These are phyloP conservation scores for Dipodomys stephensi DNA, from an alignment of 2,113 vertebrate species.

Conservation along the genomic window DNA sequence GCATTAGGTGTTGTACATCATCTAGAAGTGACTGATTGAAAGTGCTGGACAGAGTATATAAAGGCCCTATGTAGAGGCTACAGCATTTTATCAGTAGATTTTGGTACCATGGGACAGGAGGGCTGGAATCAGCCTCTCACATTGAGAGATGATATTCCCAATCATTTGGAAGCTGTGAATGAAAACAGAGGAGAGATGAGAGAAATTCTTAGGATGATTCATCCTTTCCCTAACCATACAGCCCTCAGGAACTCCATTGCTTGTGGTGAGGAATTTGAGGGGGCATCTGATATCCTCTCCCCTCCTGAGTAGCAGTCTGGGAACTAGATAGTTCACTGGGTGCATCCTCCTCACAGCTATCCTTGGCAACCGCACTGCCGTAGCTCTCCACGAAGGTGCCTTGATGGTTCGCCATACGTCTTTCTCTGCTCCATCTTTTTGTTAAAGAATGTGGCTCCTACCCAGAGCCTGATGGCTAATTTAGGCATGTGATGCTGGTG, in stretches of 20 bases:
- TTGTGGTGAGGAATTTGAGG: neutral
- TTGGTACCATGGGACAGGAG: neutral
- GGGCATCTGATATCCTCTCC: neutral
- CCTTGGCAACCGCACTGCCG: neutral
- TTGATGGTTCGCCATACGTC: neutral
- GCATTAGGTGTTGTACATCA: neutral
- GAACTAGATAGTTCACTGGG: rapidly evolving
- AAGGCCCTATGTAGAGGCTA: neutral
- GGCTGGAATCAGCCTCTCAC: too few relatives aligned
- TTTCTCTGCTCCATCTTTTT: neutral
- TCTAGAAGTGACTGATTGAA: neutral
- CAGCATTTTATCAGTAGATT: neutral
- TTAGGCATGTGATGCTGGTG: neutral
- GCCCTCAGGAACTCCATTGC: neutral
- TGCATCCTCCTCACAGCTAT: rapidly evolving
- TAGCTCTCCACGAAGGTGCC: neutral
- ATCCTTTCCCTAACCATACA: neutral
- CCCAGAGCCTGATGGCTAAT: neutral
- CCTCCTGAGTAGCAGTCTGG: too few relatives aligned
- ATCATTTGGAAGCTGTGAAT: neutral
- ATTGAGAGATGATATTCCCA: neutral
- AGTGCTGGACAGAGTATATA: too few relatives aligned
- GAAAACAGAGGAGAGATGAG: neutral
- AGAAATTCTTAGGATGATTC: neutral
- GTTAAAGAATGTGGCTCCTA: neutral